Evolutionary conservation across 2,113 vertebrate species (phyloP).

Genomic region (Pionites leucogaster): DNA sequence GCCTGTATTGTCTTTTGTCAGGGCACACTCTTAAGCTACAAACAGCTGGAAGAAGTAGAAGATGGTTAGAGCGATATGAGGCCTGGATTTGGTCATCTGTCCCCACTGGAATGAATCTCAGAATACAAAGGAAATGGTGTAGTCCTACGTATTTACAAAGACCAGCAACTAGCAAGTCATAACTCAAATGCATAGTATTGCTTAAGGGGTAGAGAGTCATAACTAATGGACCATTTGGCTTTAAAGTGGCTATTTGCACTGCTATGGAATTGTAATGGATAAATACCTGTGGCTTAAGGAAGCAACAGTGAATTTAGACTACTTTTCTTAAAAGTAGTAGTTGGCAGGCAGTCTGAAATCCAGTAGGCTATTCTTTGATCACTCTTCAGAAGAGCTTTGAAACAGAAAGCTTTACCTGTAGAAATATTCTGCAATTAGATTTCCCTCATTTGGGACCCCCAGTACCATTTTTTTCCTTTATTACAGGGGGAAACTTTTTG

Average conservation of each 20-base stretch:
- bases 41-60: neutral
- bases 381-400: neutral
- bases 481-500: neutral
- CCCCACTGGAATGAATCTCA: neutral
- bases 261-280: neutral
- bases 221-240: neutral
- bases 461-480: neutral
- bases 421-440: neutral
- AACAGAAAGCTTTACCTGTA: neutral
- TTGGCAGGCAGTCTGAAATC: neutral
- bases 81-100: neutral
- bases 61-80: neutral
- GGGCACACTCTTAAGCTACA: neutral
- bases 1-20: neutral
- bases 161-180: neutral
- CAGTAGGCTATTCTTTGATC: neutral
- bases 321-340: neutral
- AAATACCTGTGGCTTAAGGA: neutral
- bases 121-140: neutral
- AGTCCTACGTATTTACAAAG: neutral
- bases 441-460: neutral
- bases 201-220: neutral
- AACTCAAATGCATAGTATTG: neutral
- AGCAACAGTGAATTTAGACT: neutral
- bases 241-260: neutral